Evolutionary conservation across 2,797 vertebrate species (phyloP), one percentile per base, ranked within the genome.

Genomic region (Acropternis orthonyx): DNA sequence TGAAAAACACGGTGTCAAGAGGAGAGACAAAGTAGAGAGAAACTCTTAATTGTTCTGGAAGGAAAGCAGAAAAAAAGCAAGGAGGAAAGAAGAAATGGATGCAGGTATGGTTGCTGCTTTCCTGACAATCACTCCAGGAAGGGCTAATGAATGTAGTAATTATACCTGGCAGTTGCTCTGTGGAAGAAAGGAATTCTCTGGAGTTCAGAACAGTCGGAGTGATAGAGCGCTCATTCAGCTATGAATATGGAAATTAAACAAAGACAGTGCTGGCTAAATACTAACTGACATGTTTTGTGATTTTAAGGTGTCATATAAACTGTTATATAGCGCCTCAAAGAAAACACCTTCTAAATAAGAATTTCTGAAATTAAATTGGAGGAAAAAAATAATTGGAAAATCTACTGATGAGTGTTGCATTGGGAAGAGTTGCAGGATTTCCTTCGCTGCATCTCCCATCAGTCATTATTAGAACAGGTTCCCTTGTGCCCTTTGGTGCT

Each of bases 111-210:
- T 72, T 95, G 68, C 51, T 18, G 12, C 80, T 95, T 95, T 77
- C 55, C 69, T 92, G 76, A 95, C 51, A 95, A 88, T 92, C 95
- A 93, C 58, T 86, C 46, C 93, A 95, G 95, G 88, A 96, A 95
- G 39, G 62, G 66, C 83, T 95, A 80, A 93, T 95, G 92, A 96
- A 78, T 78, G 62, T 43, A 52, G 73, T 88, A 92, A 97, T 95
- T 96, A 88, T 15, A 94, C 58, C 79, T 94, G 93, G 90, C 85
- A 88, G 63, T 81, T 54, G 54, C 54, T 46, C 72, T 66, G 48
- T 65, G 66, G 69, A 68, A 83, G 74, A 77, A 85, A 83, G 65
- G 72, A 88, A 83, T 68, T 93, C 66, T 92, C 71, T 83, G 81
- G 72, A 69, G 39, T 34, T 85, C 51, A 78, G 39, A 92, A 68